phyloP scores from a whole-genome alignment of 2,888 invertebrate species.

The Marasmarcha lunaedactyla region DNA sequence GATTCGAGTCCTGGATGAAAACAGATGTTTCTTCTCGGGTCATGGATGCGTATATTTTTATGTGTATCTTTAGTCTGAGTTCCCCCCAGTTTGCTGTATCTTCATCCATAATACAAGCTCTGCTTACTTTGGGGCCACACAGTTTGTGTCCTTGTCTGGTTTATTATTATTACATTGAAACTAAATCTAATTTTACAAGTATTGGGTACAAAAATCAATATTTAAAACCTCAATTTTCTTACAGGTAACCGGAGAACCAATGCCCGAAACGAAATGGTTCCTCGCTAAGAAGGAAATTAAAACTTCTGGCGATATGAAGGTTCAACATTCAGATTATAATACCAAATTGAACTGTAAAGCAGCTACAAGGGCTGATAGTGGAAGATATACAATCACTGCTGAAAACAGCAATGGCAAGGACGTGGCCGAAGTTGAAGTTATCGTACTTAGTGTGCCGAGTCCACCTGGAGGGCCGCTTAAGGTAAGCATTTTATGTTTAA shows the following conservation, averaged over 20 bases:
- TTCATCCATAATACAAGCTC: no score
- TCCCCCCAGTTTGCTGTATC: no score
- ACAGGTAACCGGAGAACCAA: conserved; percentile 86
- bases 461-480: conserved; percentile 93
- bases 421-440: conserved; percentile 92
- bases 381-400: conserved; percentile 90
- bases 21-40: no score
- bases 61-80: no score
- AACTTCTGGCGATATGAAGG: conserved; percentile 79
- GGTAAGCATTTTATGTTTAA: conserved; percentile 62
- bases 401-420: conserved; percentile 96
- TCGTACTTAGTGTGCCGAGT: conserved; percentile 87
- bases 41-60: no score
- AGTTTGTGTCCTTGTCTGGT: no score
- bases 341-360: conserved; percentile 84
- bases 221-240: background rate
- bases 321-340: conserved; percentile 86
- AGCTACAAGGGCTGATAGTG: conserved; percentile 88
- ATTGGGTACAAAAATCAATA: no score
- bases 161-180: no score
- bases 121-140: no score
- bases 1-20: no score
- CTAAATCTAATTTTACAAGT: no score
- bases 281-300: conserved; percentile 84
- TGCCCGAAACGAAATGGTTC: conserved; percentile 93